phyloP scores from a whole-genome alignment of 53 echinoderm and acorn worm species.

The Crossaster papposus region DNA sequence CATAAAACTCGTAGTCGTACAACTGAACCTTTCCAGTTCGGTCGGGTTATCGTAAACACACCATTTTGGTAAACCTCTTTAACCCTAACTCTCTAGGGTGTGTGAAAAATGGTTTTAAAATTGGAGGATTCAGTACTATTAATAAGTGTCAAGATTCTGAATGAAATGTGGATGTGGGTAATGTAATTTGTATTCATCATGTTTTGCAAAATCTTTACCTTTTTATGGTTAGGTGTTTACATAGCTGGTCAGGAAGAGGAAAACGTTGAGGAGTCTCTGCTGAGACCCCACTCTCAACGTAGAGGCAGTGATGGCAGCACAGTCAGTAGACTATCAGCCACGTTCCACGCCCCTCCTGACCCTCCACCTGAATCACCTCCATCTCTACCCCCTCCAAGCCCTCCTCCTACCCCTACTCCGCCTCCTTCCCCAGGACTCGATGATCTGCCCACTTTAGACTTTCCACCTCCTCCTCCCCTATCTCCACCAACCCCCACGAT shows the following conservation, averaged over 20 bases:
- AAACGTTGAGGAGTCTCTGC: background rate
- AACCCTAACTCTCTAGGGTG: background rate
- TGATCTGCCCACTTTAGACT: conserved; percentile 41
- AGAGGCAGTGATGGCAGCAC: conserved; percentile 56
- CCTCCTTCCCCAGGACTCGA: conserved; percentile 47
- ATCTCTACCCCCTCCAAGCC: conserved; percentile 30
- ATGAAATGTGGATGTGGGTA: background rate
- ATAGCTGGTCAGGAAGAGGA: conserved; percentile 26
- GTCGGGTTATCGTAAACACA: too few species aligned
- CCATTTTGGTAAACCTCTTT: too few species aligned
- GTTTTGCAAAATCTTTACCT: background rate
- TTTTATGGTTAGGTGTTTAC: conserved; percentile 23
- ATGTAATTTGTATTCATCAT: background rate
- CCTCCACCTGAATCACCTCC: conserved; percentile 51
- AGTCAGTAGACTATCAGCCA: conserved; percentile 38
- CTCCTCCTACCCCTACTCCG: conserved; percentile 41
- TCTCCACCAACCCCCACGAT: conserved; percentile 3
- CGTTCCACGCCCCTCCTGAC: conserved; percentile 63
- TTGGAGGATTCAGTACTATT: background rate
- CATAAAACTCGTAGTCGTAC: too few species aligned
- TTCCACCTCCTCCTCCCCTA: conserved; percentile 52
- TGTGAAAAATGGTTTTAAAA: too few species aligned
- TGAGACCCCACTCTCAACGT: conserved; percentile 27
- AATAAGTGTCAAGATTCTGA: background rate
- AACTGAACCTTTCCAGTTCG: too few species aligned